Percentiles rank a stretch among this genome's conserved stretches.
These are phyloP conservation scores for Dinocampus coccinellae DNA, from an alignment of 2,888 invertebrate genomes.

Conservation along the genomic window DNA sequence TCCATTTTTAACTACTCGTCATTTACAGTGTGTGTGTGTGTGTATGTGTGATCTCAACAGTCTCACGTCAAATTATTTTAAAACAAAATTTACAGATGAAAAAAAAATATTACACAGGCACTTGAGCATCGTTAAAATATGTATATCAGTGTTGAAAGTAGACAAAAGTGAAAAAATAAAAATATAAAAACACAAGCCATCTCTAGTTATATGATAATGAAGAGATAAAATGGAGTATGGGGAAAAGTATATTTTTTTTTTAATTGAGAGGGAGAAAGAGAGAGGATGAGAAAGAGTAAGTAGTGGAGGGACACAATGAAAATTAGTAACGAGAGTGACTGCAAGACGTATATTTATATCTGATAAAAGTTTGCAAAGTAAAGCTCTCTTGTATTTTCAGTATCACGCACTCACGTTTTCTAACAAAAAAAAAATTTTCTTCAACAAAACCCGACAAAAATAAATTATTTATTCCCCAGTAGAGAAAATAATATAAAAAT, in stretches of 20 bases:
- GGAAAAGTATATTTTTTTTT: not conserved
- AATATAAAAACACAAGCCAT: slow-evolving; percentile 55
- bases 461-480: not conserved
- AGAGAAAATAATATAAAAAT: not conserved
- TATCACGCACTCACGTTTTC: slow-evolving; percentile 7
- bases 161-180: slow-evolving; percentile 33
- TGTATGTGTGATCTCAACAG: too few species aligned
- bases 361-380: slow-evolving; percentile 2
- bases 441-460: not conserved
- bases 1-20: not conserved
- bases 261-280: too few species aligned
- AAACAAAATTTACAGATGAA: slow-evolving; percentile 52
- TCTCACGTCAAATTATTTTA: slow-evolving; percentile 46
- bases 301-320: not conserved
- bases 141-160: not conserved
- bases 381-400: slow-evolving; percentile 34
- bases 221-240: not conserved
- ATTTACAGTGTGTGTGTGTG: not conserved
- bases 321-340: slow-evolving; percentile 2
- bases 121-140: slow-evolving; percentile 36
- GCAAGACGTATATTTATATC: slow-evolving; percentile 8
- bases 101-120: slow-evolving; percentile 55
- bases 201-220: not conserved
- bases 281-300: too few species aligned
- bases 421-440: not conserved